Percentiles rank a stretch among this genome's conserved stretches.
Evolutionary conservation across 2,113 vertebrate species (phyloP).

Genomic region (Pristiophorus japonicus): DNA sequence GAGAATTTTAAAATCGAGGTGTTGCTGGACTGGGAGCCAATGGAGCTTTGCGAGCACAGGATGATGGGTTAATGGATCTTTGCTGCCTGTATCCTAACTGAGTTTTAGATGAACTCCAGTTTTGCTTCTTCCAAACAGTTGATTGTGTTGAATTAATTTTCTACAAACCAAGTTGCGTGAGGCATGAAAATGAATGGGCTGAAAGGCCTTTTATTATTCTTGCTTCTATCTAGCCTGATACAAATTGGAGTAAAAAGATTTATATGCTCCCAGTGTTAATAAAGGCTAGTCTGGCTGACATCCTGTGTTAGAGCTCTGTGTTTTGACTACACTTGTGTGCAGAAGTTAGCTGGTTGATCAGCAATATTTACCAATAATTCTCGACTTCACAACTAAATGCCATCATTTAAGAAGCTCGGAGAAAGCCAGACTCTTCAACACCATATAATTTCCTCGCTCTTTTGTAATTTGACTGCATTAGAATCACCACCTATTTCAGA

Average conservation of each 20-base stretch:
- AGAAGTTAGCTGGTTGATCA: neutral
- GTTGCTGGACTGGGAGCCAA: neutral
- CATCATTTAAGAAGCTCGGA: neutral
- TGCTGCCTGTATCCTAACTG: too few relatives aligned
- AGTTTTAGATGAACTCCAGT: neutral
- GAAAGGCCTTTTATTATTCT: neutral
- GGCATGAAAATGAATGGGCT: neutral
- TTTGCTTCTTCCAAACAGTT: neutral
- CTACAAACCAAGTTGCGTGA: neutral
- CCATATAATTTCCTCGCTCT: neutral
- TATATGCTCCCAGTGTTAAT: neutral
- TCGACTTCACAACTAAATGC: neutral
- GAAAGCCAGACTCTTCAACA: neutral
- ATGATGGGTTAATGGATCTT: neutral
- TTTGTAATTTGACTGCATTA: neutral
- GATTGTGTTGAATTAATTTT: neutral
- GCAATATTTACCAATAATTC: neutral
- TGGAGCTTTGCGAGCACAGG: neutral
- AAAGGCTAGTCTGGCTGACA: neutral
- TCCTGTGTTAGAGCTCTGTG: neutral
- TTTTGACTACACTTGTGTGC: neutral
- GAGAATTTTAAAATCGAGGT: neutral
- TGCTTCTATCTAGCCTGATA: neutral
- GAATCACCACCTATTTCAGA: neutral
- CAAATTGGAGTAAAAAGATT: neutral